phyloP scores from a whole-genome alignment of 2,888 invertebrate genomes.

The Pristionchus mayeri region DNA sequence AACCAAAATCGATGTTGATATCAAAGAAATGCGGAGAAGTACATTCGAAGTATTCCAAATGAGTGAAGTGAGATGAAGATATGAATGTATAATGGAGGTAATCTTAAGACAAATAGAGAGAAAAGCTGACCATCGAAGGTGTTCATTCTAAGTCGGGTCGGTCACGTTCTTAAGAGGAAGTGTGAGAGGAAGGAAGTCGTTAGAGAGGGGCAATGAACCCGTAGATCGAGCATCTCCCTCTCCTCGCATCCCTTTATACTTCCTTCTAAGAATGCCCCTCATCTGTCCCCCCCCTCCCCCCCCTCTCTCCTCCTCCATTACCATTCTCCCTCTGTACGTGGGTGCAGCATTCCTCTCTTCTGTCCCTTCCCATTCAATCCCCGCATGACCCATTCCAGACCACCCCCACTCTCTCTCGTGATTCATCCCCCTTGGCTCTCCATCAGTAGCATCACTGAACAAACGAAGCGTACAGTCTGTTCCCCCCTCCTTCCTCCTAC shows the following conservation, averaged over 20 bases:
- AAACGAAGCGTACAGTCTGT: not conserved
- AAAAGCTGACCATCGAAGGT: not conserved
- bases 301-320: not conserved
- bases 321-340: not conserved
- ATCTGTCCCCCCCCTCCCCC: not conserved
- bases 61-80: conserved; percentile 8
- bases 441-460: not conserved
- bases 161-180: conserved; percentile 13
- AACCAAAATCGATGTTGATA: not conserved
- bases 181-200: conserved; percentile 37
- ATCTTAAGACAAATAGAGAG: not conserved
- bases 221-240: not conserved
- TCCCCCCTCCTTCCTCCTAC: not conserved
- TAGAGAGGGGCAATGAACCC: not conserved
- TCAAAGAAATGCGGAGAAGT: not conserved
- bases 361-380: not conserved
- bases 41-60: too few relatives aligned
- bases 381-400: conserved; percentile 15
- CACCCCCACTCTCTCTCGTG: not conserved
- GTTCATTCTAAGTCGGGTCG: not conserved
- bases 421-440: not conserved
- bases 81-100: not conserved
- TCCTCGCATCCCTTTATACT: not conserved
- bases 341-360: conserved; percentile 7
- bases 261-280: not conserved